Percentiles rank a stretch among this genome's conserved stretches.
Evolutionary conservation across 2,888 invertebrate genomes (phyloP).

Genomic region (Andrena minutula): DNA sequence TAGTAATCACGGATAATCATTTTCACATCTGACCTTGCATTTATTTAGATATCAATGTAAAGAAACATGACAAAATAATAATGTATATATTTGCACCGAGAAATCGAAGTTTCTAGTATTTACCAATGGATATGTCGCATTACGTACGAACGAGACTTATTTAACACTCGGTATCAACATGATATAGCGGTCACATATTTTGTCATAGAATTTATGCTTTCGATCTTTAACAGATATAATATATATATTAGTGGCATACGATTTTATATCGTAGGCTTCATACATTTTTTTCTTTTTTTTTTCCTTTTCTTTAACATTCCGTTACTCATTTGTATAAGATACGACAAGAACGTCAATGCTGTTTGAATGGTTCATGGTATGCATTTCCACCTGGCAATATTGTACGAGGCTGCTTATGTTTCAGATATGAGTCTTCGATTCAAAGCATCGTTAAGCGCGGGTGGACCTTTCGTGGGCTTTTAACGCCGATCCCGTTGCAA

Average conservation of each 20-base stretch:
- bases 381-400: conserved; percentile 74
- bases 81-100: conserved; percentile 65
- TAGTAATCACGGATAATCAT: conserved; percentile 45
- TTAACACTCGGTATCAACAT: conserved; percentile 40
- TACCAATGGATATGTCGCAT: conserved; percentile 30
- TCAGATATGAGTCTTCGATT: conserved; percentile 84
- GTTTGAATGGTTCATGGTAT: conserved; percentile 74
- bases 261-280: conserved; percentile 39
- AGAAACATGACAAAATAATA: conserved; percentile 50
- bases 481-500: conserved; percentile 85
- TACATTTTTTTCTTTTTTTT: conserved; percentile 28
- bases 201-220: conserved; percentile 20
- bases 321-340: conserved; percentile 56
- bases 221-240: conserved; percentile 19
- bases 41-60: conserved; percentile 63
- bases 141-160: conserved; percentile 37
- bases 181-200: not conserved
- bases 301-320: conserved; percentile 44
- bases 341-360: conserved; percentile 70
- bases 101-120: conserved; percentile 54
- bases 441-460: conserved; percentile 82
- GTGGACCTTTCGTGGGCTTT: conserved; percentile 83
- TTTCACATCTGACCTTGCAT: conserved; percentile 56
- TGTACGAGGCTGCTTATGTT: conserved; percentile 85
- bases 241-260: conserved; percentile 14